Conservation (phyloP, 2,888 invertebrate species). For the Bhutanitis thaidina region DNA sequence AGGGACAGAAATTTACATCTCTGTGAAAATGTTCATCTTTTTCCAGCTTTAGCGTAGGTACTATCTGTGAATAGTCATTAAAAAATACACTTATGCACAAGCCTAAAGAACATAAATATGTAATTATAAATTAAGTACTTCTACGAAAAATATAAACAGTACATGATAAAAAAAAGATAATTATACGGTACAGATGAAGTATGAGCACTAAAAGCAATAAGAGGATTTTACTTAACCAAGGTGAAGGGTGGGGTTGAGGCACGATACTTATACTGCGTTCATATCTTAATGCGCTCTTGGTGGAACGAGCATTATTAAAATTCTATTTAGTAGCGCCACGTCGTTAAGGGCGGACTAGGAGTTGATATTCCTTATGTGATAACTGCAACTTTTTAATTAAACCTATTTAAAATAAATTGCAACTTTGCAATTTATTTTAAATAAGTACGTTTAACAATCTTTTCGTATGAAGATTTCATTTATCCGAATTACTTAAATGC, state of each 20-base stretch:
- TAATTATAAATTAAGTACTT: too few species aligned
- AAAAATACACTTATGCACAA: too few species aligned
- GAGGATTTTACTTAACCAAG: slow-evolving; percentile 19
- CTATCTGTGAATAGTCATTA: too few species aligned
- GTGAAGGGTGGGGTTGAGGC: slow-evolving; percentile 24
- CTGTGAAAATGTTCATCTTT: too few species aligned
- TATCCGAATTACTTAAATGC: too few species aligned
- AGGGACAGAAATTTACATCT: too few species aligned
- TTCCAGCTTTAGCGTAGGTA: too few species aligned
- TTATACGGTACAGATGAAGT: slow-evolving; percentile 12
- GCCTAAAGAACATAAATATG: too few species aligned
- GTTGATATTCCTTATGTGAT: slow-evolving; percentile 44
- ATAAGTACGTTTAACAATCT: too few species aligned
- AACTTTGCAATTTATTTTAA: neutral
- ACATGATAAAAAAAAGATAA: slow-evolving; percentile 13
- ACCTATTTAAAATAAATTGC: slow-evolving; percentile 23
- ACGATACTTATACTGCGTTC: slow-evolving; percentile 27
- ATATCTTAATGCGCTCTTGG: slow-evolving; percentile 39
- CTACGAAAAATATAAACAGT: too few species aligned
- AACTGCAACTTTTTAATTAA: slow-evolving; percentile 66
- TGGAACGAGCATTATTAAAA: slow-evolving; percentile 43
- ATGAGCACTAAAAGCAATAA: slow-evolving; percentile 18
- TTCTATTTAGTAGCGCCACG: slow-evolving; percentile 38
- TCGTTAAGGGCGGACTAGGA: slow-evolving; percentile 28
- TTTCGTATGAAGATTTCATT: too few species aligned